phyloP scores from a whole-genome alignment of 2,888 invertebrate genomes.

The Dendrolimus pini region DNA sequence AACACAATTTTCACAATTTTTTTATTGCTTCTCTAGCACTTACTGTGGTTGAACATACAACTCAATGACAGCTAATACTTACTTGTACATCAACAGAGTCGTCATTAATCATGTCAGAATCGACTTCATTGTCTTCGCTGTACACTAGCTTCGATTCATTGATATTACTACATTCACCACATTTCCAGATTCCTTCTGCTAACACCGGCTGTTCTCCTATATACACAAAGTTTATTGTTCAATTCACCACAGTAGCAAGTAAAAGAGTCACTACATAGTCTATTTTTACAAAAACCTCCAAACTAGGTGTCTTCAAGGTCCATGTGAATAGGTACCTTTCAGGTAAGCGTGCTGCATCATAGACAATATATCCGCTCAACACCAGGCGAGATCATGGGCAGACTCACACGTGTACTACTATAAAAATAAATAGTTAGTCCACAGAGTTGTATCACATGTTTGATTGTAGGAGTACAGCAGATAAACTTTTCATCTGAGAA shows the following conservation, averaged over 20 bases:
- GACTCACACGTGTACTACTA: background rate
- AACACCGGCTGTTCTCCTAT: constrained; percentile 22
- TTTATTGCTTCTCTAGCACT: too few species aligned
- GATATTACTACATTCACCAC: constrained; percentile 31
- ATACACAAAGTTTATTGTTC: constrained; percentile 1
- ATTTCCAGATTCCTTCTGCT: constrained; percentile 37
- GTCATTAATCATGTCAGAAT: constrained; percentile 19
- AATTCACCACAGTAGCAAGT: background rate
- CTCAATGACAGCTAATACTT: background rate
- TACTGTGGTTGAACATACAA: too few species aligned
- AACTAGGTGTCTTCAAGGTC: background rate
- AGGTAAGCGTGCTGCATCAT: background rate
- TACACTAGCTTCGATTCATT: constrained; percentile 29
- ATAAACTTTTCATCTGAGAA: constrained; percentile 1
- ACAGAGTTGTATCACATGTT: background rate
- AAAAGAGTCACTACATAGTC: background rate
- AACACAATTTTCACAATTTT: too few species aligned
- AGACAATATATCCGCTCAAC: background rate
- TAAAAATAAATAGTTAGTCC: background rate
- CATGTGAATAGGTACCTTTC: background rate
- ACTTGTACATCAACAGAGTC: constrained; percentile 28
- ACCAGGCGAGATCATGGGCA: too few species aligned
- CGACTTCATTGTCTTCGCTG: constrained; percentile 26
- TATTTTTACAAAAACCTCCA: too few species aligned
- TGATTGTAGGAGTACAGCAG: background rate